Evolutionary conservation across 1,140 invertebrate genomes (phyloP), one percentile per base, ranked within the genome.

Genomic region (Aphelinus certus): DNA sequence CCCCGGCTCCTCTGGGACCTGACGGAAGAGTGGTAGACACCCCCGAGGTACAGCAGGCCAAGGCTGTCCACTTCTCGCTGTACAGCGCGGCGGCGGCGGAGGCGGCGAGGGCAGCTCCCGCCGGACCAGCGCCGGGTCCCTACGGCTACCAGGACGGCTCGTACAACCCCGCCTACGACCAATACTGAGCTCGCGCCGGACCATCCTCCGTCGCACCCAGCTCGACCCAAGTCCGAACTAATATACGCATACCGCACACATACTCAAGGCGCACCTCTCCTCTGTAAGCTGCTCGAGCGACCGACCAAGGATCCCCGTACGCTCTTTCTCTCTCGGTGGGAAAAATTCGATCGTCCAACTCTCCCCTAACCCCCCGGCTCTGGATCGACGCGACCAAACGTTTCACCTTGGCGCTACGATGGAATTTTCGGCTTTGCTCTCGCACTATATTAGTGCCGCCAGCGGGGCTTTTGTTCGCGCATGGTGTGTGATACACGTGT

Each of bases 31-130:
- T 91, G 43, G 82, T 91, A 1, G 91, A 92, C 78, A 92, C 91
- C 2, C 88, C 91, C 64, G 91, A 92, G 81, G 92, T 92, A 3
- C 89, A 90, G 66, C 89, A 89, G 55, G 91, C 91, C 49, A 92
- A 91, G 79, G 88, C 89, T 1, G 86, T 89, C 57, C 91, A 92
- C 79, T 91, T 89, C 84, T 88, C 90, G 9, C 87, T 91, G 4
- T 87, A 82, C 77, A 89, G 88, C 73, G 90, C 90, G 47, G 89
- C 89, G 72, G 90, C 89, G 1, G 84, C 86, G 64, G 84, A 86
- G 66, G 84, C 89, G 57, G 85, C 88, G 62, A 87, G 89, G 63
- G 83, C 85, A 3, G 83, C 80, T 43, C 83, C 86, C 45, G 84
- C 79, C 57, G 81, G 58, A 48, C 78, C 58, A 65, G 79, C 63